Evolutionary conservation across 2,888 invertebrate species (phyloP), one percentile per base, ranked within the genome.

Genomic region (Drosophila aldrichi): DNA sequence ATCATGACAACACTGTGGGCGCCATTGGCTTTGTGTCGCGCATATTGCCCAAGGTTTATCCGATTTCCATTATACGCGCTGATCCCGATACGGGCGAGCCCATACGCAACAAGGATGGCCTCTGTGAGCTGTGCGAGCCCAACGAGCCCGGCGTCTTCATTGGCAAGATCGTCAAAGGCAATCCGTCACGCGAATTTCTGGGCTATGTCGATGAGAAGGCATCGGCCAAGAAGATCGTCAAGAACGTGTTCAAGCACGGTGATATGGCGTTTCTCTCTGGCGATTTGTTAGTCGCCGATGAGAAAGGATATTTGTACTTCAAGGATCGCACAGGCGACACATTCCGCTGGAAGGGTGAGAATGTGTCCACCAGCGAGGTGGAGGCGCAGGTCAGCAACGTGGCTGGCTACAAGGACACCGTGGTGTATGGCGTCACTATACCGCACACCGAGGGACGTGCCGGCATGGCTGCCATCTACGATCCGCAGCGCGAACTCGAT

Each of bases 291-390:
- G 95, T 96, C 49, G 96, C 98, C 81, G 99, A 99, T 91, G 96
- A 98, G 89, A 94, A 96, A 14, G 99, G 99, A 4, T 97, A 98
- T 94, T 94, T 99, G 79, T 99, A 95, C 93, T 99, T 99, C 94
- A 96, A 96, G 91, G 99, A 99, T 92, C 95, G 99, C 82, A 98
- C 98, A 0, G 99, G 99, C 0, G 99, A 99, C 92, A 99, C 99
- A 16, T 99, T 97, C 94, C 95, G 98, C 56, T 98, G 98, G 98
- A 97, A 98, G 92, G 99, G 99, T 16, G 99, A 99, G 94, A 99
- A 99, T 93, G 99, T 99, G 10, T 98, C 98, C 51, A 99, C 99
- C 10, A 96, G 97, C 3, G 99, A 99, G 94, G 97, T 99, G 8
- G 99, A 99, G 93, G 97, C 96, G 3, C 96, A 97, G 78, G 95